Evolutionary conservation across 2,113 vertebrate species (phyloP).

Genomic region (Aplodontia rufa): DNA sequence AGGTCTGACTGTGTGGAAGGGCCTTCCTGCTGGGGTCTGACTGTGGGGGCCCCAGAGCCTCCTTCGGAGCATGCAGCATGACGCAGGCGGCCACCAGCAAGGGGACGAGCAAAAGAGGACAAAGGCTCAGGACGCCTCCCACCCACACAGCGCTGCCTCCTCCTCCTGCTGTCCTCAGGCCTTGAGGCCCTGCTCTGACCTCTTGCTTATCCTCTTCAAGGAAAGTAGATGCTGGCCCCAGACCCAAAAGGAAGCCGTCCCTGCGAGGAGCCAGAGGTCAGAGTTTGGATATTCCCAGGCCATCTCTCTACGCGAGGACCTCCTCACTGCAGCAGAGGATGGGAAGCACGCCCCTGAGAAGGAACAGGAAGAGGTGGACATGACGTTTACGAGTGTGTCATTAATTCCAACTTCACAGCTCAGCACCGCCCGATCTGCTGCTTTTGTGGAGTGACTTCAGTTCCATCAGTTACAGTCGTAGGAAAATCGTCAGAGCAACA

Average conservation of each 20-base stretch:
- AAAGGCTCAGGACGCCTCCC: fast-evolving
- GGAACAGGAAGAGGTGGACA: fast-evolving
- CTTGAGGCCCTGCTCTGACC: fast-evolving
- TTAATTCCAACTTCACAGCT: background rate
- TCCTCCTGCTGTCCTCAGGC: too few relatives aligned
- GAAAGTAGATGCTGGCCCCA: background rate
- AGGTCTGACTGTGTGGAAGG: fast-evolving
- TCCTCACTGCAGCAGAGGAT: background rate
- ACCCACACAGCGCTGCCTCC: fast-evolving
- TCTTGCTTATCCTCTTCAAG: background rate
- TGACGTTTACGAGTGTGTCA: fast-evolving
- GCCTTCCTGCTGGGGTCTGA: background rate
- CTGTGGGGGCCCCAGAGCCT: background rate
- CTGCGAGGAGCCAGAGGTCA: too few relatives aligned
- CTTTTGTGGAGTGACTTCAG: background rate
- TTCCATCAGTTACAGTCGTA: background rate
- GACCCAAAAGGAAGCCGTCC: background rate
- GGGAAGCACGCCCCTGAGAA: fast-evolving
- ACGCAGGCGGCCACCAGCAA: fast-evolving
- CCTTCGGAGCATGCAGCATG: background rate
- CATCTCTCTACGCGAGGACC: background rate
- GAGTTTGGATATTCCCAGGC: too few relatives aligned
- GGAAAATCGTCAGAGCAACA: background rate
- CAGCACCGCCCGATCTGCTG: background rate
- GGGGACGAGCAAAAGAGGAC: fast-evolving